Evolutionary conservation across 1,140 invertebrate genomes (phyloP), one percentile per base, ranked within the genome.

Genomic region (Bombyx mori): DNA sequence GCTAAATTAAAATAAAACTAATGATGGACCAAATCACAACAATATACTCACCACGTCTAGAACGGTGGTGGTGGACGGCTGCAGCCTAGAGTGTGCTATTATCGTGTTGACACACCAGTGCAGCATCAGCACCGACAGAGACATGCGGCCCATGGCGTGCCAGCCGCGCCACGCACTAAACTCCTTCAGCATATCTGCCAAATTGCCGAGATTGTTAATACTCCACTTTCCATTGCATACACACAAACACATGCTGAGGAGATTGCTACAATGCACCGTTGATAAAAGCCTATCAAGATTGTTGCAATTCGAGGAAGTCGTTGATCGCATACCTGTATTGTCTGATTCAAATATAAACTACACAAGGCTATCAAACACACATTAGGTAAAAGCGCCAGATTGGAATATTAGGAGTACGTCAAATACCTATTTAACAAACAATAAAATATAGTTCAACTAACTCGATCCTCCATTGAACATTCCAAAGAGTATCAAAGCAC

Each of bases 91-190:
- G 35, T 56, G 56, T 1, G 52, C 60, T 44, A 66, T 18, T n/a
- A n/a, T 44, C 51, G 57, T 54, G 58, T 62, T 62, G 52, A 62
- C n/a, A 56, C 54, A 58, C 64, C 64, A 66, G 49, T 66, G 64
- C 45, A 62, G 44, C 55, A 60, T 46, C 46, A 66, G 44, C 45
- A 58, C 60, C 9, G 64, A 50, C 52, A 66, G 58, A 6, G 64
- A 66, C 48, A 66, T 46, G 49, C 64, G 64, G 4, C 64, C 64
- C 58, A 60, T 46, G 46, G 55, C 58, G 9, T 47, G 52, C 64
- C 64, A 66, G 26, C 60, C 64, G 47, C 64, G 60, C 64, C 64
- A 66, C 22, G 44, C 10, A 48, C 54, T 58, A 2, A 54, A 18
- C 2, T 49, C 43, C 26, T 48, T 18, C 42, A 61, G 52, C 10